Conservation (phyloP, 2,797 vertebrate species). For the Gastrophryne carolinensis region DNA sequence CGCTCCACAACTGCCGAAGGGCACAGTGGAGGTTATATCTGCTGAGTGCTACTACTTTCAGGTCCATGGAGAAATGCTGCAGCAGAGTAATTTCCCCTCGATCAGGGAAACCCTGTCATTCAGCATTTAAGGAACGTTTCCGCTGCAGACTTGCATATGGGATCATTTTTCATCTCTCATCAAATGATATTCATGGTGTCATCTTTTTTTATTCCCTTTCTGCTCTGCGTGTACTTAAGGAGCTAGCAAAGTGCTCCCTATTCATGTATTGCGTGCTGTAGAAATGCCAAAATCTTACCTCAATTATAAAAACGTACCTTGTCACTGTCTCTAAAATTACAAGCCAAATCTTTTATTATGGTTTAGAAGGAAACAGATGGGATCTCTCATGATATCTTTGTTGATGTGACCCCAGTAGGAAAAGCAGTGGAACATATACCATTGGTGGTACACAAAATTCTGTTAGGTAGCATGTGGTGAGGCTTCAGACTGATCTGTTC, state of each 20-base stretch:
- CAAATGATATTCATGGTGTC: conserved; percentile 39
- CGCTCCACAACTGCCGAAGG: conserved; percentile 31
- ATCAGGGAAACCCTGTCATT: conserved; percentile 41
- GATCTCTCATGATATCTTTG: too few relatives aligned
- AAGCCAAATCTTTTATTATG: too few relatives aligned
- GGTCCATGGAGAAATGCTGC: conserved; percentile 44
- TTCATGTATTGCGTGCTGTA: neutral
- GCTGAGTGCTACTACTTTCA: conserved; percentile 35
- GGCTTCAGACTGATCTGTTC: too few relatives aligned
- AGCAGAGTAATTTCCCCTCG: conserved; percentile 24
- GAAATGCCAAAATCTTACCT: neutral
- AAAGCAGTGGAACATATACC: too few relatives aligned
- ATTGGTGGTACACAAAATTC: too few relatives aligned
- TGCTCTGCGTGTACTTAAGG: conserved; percentile 4
- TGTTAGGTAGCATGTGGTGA: too few relatives aligned
- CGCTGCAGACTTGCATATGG: conserved; percentile 40
- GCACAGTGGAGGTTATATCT: conserved; percentile 36
- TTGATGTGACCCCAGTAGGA: too few relatives aligned
- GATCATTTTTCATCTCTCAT: conserved; percentile 39
- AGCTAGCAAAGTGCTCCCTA: conserved; percentile 15
- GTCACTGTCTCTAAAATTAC: too few relatives aligned
- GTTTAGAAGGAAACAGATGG: too few relatives aligned
- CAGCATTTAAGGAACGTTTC: conserved; percentile 44
- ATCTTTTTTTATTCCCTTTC: conserved; percentile 3
- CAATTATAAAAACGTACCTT: too few relatives aligned